A percentile compares a stretch with the other conserved stretches of the same genome.
phyloP scores from a whole-genome alignment of 30 jellyfish, hydroid and myxozoan genomes.

The Turritopsis rubra region DNA sequence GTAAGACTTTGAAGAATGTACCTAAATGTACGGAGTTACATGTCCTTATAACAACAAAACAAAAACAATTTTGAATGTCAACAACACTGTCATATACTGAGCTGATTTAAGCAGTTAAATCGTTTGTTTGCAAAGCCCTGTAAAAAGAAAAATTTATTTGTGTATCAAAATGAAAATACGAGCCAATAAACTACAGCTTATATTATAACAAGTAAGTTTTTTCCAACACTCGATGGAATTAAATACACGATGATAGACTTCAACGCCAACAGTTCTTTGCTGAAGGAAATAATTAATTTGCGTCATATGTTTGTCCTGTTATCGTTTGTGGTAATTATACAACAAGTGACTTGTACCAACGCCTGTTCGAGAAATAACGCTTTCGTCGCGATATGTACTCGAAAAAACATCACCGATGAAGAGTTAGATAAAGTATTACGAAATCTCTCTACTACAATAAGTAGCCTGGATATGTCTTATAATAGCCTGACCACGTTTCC shows the following conservation, averaged over 20 bases:
- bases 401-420: not conserved
- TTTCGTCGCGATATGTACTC: not conserved
- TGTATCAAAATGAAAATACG: not conserved
- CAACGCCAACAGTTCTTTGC: not conserved
- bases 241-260: not conserved
- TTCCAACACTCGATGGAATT: not conserved
- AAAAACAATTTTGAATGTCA: not conserved
- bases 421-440: not conserved
- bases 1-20: conserved; percentile 55
- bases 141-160: not conserved
- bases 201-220: not conserved
- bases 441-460: not conserved
- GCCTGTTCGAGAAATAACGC: not conserved
- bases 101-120: not conserved
- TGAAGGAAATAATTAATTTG: too few relatives aligned
- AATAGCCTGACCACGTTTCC: not conserved
- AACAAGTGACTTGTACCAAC: not conserved
- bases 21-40: conserved; percentile 35
- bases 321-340: not conserved
- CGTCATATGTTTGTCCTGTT: not conserved
- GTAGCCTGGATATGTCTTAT: not conserved
- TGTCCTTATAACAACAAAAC: not conserved
- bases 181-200: not conserved
- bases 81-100: not conserved
- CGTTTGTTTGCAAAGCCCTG: not conserved